Evolutionary conservation across 2,113 vertebrate genomes (phyloP).

Genomic region (Megaceryle torquata): DNA sequence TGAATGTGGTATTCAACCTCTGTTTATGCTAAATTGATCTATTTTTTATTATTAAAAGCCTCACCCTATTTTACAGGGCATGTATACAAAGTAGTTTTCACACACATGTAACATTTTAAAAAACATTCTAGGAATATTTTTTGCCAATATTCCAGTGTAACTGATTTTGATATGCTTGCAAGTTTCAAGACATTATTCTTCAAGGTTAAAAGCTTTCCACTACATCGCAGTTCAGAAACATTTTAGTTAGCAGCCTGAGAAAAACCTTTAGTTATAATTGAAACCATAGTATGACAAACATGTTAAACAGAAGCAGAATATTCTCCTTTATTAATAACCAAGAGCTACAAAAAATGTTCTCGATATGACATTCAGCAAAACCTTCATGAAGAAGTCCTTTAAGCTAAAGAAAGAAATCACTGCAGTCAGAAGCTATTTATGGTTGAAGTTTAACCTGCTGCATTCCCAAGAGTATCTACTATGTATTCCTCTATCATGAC

Average conservation of each 20-base stretch:
- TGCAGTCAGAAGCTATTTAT: conserved; percentile 43
- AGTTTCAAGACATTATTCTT: background rate
- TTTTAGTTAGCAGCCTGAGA: background rate
- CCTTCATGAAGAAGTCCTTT: conserved; percentile 1
- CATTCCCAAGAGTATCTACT: conserved; percentile 19
- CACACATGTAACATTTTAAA: background rate
- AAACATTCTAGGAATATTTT: background rate
- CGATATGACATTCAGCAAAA: conserved; percentile 42
- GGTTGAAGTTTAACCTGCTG: conserved; percentile 40
- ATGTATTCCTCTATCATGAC: conserved; percentile 8
- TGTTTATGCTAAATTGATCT: background rate
- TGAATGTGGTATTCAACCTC: background rate
- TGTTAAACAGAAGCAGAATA: background rate
- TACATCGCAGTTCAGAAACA: background rate
- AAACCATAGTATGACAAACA: background rate
- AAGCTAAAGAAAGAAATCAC: conserved; percentile 8
- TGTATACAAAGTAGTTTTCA: background rate
- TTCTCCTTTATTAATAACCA: background rate
- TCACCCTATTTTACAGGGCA: background rate
- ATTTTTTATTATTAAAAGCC: background rate
- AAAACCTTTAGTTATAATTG: background rate
- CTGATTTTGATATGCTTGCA: background rate
- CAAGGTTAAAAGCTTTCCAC: background rate
- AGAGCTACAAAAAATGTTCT: background rate
- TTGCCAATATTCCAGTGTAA: background rate